Conservation (phyloP, 2,797 vertebrate species). For the Schizopygopsis pylzovi region DNA sequence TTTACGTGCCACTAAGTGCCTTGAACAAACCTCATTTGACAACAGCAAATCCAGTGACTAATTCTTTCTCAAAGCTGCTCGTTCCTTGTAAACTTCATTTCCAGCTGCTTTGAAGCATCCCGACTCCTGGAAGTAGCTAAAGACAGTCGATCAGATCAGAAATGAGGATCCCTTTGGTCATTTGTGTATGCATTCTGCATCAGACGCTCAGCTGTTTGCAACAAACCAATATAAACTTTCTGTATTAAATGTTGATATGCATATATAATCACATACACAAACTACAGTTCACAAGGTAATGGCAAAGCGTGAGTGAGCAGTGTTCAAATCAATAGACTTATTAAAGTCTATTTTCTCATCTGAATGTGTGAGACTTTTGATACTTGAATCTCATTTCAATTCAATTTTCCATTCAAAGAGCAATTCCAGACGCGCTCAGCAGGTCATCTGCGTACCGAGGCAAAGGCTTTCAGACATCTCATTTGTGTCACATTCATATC, state of each 20-base stretch:
- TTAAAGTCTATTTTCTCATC: constrained; percentile 23
- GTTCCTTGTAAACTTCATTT: background rate
- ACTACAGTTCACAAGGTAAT: background rate
- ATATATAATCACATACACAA: background rate
- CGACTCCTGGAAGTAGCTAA: background rate
- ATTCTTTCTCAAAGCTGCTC: background rate
- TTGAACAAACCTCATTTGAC: background rate
- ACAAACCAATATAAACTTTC: background rate
- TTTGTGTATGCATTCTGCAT: background rate
- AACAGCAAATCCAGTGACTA: background rate
- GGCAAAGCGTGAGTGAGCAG: background rate
- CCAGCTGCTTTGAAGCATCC: background rate
- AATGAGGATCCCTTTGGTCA: too few species aligned
- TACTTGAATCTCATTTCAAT: constrained; percentile 29
- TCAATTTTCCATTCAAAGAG: constrained; percentile 32
- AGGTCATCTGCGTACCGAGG: background rate
- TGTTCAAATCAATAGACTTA: constrained; percentile 30
- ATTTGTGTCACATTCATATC: constrained; percentile 4
- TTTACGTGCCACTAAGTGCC: background rate
- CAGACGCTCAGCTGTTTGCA: background rate
- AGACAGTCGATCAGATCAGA: background rate
- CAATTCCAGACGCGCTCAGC: background rate
- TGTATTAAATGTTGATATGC: background rate
- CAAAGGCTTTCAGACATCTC: constrained; percentile 11
- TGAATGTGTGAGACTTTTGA: constrained; percentile 20